Conservation (phyloP, 2,113 vertebrate species). For the Pseudopipra pipra region DNA sequence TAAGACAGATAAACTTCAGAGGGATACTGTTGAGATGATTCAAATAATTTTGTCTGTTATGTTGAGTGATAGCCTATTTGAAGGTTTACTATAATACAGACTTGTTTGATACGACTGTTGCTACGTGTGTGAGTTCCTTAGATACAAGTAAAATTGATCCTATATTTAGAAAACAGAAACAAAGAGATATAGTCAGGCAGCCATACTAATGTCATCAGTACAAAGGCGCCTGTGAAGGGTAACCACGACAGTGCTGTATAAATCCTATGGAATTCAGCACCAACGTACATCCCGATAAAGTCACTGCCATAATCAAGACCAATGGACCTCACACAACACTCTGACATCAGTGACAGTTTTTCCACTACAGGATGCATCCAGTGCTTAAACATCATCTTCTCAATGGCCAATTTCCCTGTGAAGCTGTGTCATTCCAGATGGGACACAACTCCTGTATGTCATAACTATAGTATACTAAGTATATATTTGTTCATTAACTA, state of each 20-base stretch:
- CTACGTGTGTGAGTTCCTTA: background rate
- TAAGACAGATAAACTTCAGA: background rate
- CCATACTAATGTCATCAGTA: background rate
- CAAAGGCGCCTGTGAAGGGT: background rate
- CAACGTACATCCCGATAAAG: rapidly evolving
- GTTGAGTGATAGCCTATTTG: background rate
- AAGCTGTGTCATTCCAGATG: background rate
- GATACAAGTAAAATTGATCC: background rate
- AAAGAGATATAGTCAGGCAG: background rate
- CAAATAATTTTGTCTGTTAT: background rate
- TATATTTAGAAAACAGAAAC: slow-evolving; percentile 34
- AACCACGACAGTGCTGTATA: rapidly evolving
- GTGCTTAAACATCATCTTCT: background rate
- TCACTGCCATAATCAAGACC: background rate
- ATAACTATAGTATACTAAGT: background rate
- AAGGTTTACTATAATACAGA: background rate
- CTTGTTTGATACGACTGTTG: background rate
- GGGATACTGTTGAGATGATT: background rate
- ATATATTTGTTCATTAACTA: background rate
- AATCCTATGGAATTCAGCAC: background rate
- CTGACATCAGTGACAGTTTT: background rate
- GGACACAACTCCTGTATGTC: background rate
- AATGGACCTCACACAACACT: background rate
- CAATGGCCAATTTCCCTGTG: background rate
- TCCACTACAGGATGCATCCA: background rate